Evolutionary conservation across 2,797 vertebrate genomes (phyloP).

Genomic region (Lithobates sylvaticus): DNA sequence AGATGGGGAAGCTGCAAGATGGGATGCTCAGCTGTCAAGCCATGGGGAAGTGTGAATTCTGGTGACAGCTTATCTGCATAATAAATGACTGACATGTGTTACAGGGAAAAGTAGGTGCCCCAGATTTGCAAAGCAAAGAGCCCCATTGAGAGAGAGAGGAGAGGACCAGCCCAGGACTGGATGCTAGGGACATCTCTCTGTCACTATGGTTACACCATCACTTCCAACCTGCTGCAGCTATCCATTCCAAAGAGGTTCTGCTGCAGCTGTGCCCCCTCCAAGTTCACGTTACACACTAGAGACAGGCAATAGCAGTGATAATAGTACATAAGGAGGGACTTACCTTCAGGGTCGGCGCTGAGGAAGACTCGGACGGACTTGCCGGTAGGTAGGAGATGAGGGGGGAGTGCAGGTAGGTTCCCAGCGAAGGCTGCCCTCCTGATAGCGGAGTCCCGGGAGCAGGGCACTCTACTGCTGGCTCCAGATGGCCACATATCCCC

Average conservation of each 20-base stretch:
- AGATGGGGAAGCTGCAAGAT: background rate
- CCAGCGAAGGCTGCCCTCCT: slow-evolving; percentile 89
- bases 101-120: background rate
- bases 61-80: slow-evolving; percentile 12
- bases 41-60: background rate
- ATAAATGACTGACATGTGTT: slow-evolving; percentile 27
- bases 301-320: background rate
- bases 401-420: slow-evolving; percentile 87
- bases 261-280: slow-evolving; percentile 8
- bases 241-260: slow-evolving; percentile 8
- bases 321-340: slow-evolving; percentile 43
- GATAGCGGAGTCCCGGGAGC: slow-evolving; percentile 91
- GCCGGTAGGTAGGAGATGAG: slow-evolving; percentile 88
- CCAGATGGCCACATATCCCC: slow-evolving; percentile 90
- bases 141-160: no score
- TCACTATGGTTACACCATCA: background rate
- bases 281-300: background rate
- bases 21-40: slow-evolving; percentile 22
- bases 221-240: background rate
- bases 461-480: slow-evolving; percentile 83
- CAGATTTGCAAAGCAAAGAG: no score
- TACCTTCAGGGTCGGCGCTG: slow-evolving; percentile 95
- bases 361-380: slow-evolving; percentile 94
- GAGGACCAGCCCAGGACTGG: no score
- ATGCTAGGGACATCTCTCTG: background rate